Conservation (phyloP, 2,797 vertebrate species). For the Notoglanidium macrostoma region DNA sequence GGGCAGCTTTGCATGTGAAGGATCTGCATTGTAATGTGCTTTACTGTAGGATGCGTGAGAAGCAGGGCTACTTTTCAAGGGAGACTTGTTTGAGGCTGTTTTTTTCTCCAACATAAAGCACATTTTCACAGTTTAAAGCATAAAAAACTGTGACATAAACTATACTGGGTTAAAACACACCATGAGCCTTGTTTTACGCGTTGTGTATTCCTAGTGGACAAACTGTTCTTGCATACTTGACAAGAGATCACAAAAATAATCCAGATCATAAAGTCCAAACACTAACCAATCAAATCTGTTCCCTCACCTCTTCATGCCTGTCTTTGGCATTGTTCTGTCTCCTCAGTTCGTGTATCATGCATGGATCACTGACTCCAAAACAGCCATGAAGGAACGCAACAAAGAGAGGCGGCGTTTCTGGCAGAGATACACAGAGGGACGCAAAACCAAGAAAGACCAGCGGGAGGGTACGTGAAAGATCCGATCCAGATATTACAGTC, state of each 20-base stretch:
- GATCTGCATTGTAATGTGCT: conserved; percentile 47
- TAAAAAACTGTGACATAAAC: neutral
- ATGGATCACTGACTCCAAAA: conserved; percentile 96
- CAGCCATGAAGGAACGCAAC: conserved; percentile 84
- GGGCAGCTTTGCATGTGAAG: conserved; percentile 39
- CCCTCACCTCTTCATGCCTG: conserved; percentile 18
- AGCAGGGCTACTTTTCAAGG: conserved; percentile 20
- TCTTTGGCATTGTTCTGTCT: conserved; percentile 47
- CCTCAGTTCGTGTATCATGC: conserved; percentile 92
- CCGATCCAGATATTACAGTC: neutral
- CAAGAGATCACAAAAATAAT: conserved; percentile 19
- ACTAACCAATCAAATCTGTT: conserved; percentile 2
- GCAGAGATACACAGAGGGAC: conserved; percentile 69
- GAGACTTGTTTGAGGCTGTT: conserved; percentile 50
- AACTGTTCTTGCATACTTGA: conserved; percentile 17
- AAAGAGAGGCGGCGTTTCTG: conserved; percentile 78
- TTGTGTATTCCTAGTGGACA: conserved; percentile 37
- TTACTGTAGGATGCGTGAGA: conserved; percentile 48
- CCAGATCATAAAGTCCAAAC: neutral
- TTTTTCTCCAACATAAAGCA: conserved; percentile 52
- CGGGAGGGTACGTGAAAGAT: conserved; percentile 53
- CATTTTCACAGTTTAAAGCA: conserved; percentile 8
- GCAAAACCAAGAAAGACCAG: conserved; percentile 58
- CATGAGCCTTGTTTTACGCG: conserved; percentile 39
- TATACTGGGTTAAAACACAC: conserved; percentile 54